phyloP scores from a whole-genome alignment of 2,797 vertebrate genomes.

The Sphenopsis melanotis region DNA sequence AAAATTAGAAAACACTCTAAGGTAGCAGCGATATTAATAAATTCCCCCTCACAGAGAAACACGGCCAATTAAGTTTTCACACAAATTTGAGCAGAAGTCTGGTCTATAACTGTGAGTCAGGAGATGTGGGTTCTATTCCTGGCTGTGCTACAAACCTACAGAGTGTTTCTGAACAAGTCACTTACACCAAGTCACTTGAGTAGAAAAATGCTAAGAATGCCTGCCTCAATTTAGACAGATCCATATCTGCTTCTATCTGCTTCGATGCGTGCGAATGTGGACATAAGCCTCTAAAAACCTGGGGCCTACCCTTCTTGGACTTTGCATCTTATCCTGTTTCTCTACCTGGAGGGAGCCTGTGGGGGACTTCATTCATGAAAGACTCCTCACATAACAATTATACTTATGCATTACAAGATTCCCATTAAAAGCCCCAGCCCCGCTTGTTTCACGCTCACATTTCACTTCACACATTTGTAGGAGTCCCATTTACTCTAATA shows the following conservation, averaged over 20 bases:
- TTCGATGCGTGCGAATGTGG: background rate
- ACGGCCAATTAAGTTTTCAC: constrained; percentile 40
- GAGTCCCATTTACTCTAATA: constrained; percentile 26
- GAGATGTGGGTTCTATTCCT: constrained; percentile 42
- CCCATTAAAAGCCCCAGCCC: background rate
- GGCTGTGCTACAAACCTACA: constrained; percentile 48
- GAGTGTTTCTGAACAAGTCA: constrained; percentile 48
- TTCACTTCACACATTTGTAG: constrained; percentile 44
- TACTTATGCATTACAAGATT: background rate
- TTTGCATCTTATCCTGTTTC: background rate
- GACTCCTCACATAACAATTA: background rate
- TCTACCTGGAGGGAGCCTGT: background rate
- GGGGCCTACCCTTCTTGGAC: background rate
- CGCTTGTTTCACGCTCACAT: background rate
- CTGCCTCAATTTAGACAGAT: constrained; percentile 10
- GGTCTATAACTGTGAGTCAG: constrained; percentile 23
- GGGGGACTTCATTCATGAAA: background rate
- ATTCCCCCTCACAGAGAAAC: background rate
- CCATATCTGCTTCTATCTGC: background rate
- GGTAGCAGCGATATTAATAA: constrained; percentile 9
- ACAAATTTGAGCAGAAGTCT: constrained; percentile 6
- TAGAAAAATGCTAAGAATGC: constrained; percentile 38
- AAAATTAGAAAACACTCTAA: constrained; percentile 14
- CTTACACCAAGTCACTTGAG: constrained; percentile 51
- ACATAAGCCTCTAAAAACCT: background rate